Evolutionary conservation across 2,888 invertebrate species (phyloP).

Genomic region (Cylindroiulus punctatus): DNA sequence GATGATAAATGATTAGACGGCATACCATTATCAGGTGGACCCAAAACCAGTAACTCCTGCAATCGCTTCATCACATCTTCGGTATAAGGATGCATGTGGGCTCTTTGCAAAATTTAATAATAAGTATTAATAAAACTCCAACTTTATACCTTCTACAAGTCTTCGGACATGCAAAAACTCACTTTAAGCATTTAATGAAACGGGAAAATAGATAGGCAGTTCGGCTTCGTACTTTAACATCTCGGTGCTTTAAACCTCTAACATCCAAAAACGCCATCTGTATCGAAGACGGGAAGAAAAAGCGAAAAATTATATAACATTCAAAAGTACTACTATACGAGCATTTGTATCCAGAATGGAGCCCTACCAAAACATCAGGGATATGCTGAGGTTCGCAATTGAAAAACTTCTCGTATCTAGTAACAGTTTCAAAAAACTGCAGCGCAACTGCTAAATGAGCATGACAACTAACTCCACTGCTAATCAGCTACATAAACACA

Average conservation of each 20-base stretch:
- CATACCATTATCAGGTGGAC: constrained; percentile 65
- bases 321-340: neutral
- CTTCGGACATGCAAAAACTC: constrained; percentile 60
- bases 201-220: constrained; percentile 71
- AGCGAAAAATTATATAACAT: neutral
- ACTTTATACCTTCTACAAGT: neutral
- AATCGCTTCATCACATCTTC: constrained; percentile 69
- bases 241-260: constrained; percentile 68
- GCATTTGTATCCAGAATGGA: neutral
- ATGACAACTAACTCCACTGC: constrained; percentile 67
- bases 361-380: constrained; percentile 66
- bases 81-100: constrained; percentile 66
- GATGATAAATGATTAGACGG: constrained; percentile 65
- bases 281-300: neutral
- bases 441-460: constrained; percentile 68
- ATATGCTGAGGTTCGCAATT: constrained; percentile 67
- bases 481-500: constrained; percentile 66
- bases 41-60: constrained; percentile 68
- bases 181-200: constrained; percentile 70
- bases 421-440: constrained; percentile 68
- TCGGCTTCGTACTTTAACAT: constrained; percentile 69
- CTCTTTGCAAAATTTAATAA: constrained; percentile 61
- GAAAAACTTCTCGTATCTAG: constrained; percentile 71
- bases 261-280: constrained; percentile 68
- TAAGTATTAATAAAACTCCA: constrained; percentile 36